These are phyloP conservation scores for Leptopilina syphax DNA, from an alignment of 2,888 invertebrate species.

Conservation along the genomic window DNA sequence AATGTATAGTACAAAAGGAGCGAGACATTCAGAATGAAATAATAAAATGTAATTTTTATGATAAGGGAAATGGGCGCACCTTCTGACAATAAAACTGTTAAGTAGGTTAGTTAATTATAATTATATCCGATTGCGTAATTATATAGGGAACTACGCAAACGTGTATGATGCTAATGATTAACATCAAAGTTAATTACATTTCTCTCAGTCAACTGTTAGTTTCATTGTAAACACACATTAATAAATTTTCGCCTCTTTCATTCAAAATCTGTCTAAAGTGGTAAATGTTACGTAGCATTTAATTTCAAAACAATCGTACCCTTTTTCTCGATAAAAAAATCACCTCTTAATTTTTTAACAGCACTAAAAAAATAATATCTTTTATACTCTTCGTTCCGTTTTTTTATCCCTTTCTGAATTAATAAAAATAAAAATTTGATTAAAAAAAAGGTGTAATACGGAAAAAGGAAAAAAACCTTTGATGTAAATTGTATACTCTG, in stretches of 20 bases:
- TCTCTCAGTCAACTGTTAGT: conserved; percentile 43
- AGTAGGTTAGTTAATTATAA: conserved; percentile 68
- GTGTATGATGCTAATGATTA: conserved; percentile 66
- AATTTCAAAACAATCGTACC: no score
- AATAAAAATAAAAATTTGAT: no score
- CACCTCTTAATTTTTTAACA: no score
- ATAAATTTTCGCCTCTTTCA: neutral
- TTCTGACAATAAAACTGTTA: conserved; percentile 37
- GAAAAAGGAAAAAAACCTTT: no score
- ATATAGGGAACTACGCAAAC: conserved; percentile 63
- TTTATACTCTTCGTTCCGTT: no score
- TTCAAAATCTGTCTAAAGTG: neutral
- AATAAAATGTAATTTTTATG: conserved; percentile 43
- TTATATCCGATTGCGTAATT: conserved; percentile 67
- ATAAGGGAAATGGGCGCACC: conserved; percentile 17
- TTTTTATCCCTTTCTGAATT: no score
- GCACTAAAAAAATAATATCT: no score
- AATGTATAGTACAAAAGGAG: neutral
- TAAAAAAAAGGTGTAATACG: no score
- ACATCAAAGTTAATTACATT: conserved; percentile 71
- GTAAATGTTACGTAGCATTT: no score
- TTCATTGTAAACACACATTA: neutral
- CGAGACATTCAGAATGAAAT: conserved; percentile 22
- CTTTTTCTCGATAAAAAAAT: no score
- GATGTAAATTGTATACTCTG: no score